Evolutionary conservation across 2,888 invertebrate species (phyloP), one percentile per base, ranked within the genome.

Genomic region (Temnothorax unifasciatus): DNA sequence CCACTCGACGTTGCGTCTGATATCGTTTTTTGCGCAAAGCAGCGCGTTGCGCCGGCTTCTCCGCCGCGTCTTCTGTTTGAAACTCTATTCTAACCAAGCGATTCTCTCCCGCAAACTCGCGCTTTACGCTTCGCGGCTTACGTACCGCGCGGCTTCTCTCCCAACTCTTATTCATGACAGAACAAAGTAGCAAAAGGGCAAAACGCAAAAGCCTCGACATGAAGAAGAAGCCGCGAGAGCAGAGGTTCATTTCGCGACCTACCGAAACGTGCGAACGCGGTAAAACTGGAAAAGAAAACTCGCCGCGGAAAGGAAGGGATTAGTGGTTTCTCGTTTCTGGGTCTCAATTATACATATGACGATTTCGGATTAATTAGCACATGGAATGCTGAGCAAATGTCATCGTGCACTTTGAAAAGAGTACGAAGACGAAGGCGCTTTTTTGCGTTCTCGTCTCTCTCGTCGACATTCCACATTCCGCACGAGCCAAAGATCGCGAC

Each of bases 301-400:
- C 8, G 2, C n/a, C 25, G 25, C 25, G 25, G 11, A 44, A n/a
- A 47, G 15, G 34, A 29, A 11, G 21, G 3, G 2, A 50, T 15
- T 15, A 13, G 3, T 13, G 29, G 8, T 8, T 74, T 61, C 15
- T 50, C 63, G n/a, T 52, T 79, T 68, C 71, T 34, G 38, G n/a
- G 11, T 57, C 41, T 41, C 38, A 38, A 29, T 29, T 29, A 29
- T 44, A 9, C n/a, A 5, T 34, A 34, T 34, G 47, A 57, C 34
- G 59, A 21, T 59, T 74, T 84, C 73, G 29, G 52, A 61, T 82
- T 68, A 87, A 52, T 3, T 29, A 83, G 71, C 61, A 81, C 83
- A 79, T 71, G 21, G 73, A 52, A 61, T 44, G 44, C 69, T 66
- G 82, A 83, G 52, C 68, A 83, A 88, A 87, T 87, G 87, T 82